These are phyloP conservation scores for Ditula angustiorana DNA, from an alignment of 2,888 invertebrate genomes.

Conservation along the genomic window DNA sequence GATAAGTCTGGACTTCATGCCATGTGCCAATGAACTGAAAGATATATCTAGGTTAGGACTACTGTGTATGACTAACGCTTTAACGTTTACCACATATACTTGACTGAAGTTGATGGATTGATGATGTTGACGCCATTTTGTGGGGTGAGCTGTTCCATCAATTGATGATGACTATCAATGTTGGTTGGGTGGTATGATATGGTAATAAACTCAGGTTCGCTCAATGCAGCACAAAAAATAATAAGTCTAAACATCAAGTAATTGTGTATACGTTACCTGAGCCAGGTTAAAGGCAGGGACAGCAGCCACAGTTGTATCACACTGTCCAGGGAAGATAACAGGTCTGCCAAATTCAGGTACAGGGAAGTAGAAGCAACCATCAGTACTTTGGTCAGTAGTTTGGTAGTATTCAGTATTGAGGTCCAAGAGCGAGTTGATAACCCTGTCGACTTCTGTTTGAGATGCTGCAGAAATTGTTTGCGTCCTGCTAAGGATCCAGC, in stretches of 20 bases:
- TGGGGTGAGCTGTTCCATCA: no score
- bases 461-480: constrained; percentile 25
- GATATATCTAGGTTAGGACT: no score
- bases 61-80: no score
- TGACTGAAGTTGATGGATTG: no score
- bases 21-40: constrained; percentile 82
- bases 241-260: no score
- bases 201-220: no score
- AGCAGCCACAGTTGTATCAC: constrained; percentile 47
- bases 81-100: no score
- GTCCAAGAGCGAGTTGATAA: constrained; percentile 30
- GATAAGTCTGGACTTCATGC: constrained; percentile 77
- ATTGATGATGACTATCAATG: no score
- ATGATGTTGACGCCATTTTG: no score
- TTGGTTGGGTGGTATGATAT: no score
- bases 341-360: constrained; percentile 26
- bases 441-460: constrained; percentile 31
- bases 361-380: constrained; percentile 40
- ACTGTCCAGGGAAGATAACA: constrained; percentile 41
- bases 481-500: constrained; percentile 47
- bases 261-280: no score
- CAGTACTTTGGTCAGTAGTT: constrained; percentile 33
- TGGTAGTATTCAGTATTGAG: constrained; percentile 39
- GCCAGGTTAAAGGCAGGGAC: constrained; percentile 55
- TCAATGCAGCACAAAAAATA: no score